Evolutionary conservation across 1,140 invertebrate species (phyloP).

Genomic region (Dreissena polymorpha): DNA sequence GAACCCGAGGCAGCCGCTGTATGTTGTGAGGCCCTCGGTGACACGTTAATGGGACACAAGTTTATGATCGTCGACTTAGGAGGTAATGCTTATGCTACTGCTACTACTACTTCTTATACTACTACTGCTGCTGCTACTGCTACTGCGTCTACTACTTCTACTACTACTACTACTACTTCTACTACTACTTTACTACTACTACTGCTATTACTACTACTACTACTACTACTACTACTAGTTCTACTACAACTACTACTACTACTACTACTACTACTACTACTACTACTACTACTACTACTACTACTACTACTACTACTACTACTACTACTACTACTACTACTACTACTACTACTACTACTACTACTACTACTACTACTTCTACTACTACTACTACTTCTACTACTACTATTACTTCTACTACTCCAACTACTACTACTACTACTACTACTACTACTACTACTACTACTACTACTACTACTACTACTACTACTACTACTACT

Average conservation of each 20-base stretch:
- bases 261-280: constrained; percentile 12
- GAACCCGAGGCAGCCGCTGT: too few species aligned
- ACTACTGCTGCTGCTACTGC: too few species aligned
- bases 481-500: constrained; percentile 11
- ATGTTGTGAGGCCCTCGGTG: too few species aligned
- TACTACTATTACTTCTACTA: too few species aligned
- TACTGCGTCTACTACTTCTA: too few species aligned
- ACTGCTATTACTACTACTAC: constrained; percentile 8
- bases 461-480: constrained; percentile 11
- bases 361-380: not conserved
- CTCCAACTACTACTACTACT: too few species aligned
- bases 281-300: not conserved
- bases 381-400: too few species aligned
- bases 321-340: constrained; percentile 5
- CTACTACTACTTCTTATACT: too few species aligned
- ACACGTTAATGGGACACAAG: too few species aligned
- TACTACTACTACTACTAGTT: constrained; percentile 8
- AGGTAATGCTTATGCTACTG: too few species aligned
- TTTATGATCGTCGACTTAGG: too few species aligned
- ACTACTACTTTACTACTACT: constrained; percentile 16
- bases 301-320: constrained; percentile 8
- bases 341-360: constrained; percentile 15
- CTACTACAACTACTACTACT: constrained; percentile 10
- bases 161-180: too few species aligned
- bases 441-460: not conserved